These are phyloP conservation scores for Halocynthia aurantium DNA, from an alignment of 23 tunicate species.

Conservation along the genomic window DNA sequence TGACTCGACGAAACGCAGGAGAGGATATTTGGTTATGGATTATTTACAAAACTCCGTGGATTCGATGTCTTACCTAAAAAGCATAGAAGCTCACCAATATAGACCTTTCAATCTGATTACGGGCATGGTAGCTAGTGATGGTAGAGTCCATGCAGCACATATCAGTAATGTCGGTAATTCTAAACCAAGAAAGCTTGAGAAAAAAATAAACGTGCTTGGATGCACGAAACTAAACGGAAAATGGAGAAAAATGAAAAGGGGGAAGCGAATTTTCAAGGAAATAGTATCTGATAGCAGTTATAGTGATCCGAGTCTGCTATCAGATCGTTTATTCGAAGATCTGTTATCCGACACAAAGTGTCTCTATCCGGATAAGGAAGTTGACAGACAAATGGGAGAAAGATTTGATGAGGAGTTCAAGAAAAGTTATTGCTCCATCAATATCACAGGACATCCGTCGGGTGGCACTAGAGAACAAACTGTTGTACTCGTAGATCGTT, in stretches of 20 bases:
- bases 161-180: constrained; percentile 35
- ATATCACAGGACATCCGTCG: constrained; percentile 23
- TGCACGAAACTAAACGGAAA: constrained; percentile 43
- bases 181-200: constrained; percentile 14
- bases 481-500: constrained; percentile 54
- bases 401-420: constrained; percentile 22
- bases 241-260: constrained; percentile 55
- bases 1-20: constrained; percentile 6
- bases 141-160: constrained; percentile 23
- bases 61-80: constrained; percentile 29
- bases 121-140: constrained; percentile 11
- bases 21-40: constrained; percentile 58
- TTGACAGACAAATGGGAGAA: constrained; percentile 16
- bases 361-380: constrained; percentile 61
- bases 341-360: constrained; percentile 52
- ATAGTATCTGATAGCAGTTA: not conserved
- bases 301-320: not conserved
- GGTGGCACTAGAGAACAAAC: constrained; percentile 78
- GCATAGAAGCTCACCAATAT: not conserved
- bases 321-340: constrained; percentile 18
- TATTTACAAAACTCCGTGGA: constrained; percentile 22
- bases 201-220: constrained; percentile 27
- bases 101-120: constrained; percentile 59
- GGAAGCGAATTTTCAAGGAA: constrained; percentile 24
- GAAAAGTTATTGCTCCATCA: constrained; percentile 46